These are phyloP conservation scores for Volucella bombylans DNA, from an alignment of 2,888 invertebrate genomes.

Conservation along the genomic window DNA sequence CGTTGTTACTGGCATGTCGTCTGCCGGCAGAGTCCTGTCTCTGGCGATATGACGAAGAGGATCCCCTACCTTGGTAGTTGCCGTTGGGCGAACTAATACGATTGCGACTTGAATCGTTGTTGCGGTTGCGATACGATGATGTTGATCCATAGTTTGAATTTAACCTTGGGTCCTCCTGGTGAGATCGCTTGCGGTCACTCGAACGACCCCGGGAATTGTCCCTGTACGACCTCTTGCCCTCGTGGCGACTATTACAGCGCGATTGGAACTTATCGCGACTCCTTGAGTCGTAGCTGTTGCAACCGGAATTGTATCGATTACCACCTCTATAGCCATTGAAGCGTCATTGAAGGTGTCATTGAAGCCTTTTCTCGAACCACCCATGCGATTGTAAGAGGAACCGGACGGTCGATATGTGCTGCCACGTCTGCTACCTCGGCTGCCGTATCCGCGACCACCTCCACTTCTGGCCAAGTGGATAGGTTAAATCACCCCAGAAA, in stretches of 20 bases:
- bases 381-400: conserved; percentile 78
- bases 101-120: conserved; percentile 79
- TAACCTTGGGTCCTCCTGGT: conserved; percentile 77
- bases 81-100: conserved; percentile 79
- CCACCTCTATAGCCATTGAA: conserved; percentile 76
- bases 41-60: conserved; percentile 76
- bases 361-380: conserved; percentile 79
- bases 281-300: conserved; percentile 78
- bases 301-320: conserved; percentile 76
- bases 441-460: conserved; percentile 78
- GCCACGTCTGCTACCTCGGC: conserved; percentile 71
- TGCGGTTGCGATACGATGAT: conserved; percentile 82
- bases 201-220: too few species aligned
- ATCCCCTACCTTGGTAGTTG: conserved; percentile 72
- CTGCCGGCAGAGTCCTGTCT: conserved; percentile 74
- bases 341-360: too few species aligned
- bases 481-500: neutral
- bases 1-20: conserved; percentile 76
- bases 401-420: conserved; percentile 78
- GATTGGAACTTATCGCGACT: conserved; percentile 76
- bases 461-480: too few species aligned
- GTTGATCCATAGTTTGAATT: conserved; percentile 79
- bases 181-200: too few species aligned
- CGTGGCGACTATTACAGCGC: conserved; percentile 68
- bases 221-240: too few species aligned